Evolutionary conservation across 2,113 vertebrate species (phyloP), one percentile per base, ranked within the genome.

Genomic region (Erythrocercus mccallii): DNA sequence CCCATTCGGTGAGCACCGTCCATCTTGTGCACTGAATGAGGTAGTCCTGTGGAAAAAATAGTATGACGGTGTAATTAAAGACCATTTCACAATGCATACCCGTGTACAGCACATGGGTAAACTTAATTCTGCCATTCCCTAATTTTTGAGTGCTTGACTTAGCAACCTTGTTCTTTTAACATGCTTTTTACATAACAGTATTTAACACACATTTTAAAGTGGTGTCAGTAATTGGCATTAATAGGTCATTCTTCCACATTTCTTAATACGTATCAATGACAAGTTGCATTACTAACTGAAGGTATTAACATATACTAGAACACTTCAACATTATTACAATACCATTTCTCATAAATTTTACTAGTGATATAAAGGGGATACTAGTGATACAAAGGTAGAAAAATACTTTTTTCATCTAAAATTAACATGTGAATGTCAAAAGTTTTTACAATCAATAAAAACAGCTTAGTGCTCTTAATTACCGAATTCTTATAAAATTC

Each of bases 1-100:
- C 96, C 96, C 95, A 96, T 97, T 96, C 95, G 96, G 96, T 97
- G 96, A 97, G 94, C 95, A 97, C 95, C 95, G 93, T 97, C 96
- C 95, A 97, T 96, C 96, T 97, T 97, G 96, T 97, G 96, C 96
- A 97, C 96, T 97, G 96, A 97, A 97, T 97, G 95, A 97, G 95
- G 94, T 96, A 96, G 95, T 93, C 96, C 96, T 97, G 96, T 96
- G 96, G 88, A 97, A 96, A 95, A 95, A 97, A 97, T 96, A 97
- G 96, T 85, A 97, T 93, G 82, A 97, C 2, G 94, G 94, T 97
- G 95, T 97, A 92, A 95, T 96, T 97, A 97, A 96, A 92, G 92
- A 96, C 94, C 90, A 95, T 96, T 95, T 90, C 94, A 95, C 80
- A 97, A 95, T 0, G 81, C 74, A 86, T 9, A 84, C 83, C 92